Base-by-base conservation (phyloP, 2,888 invertebrate genomes). In the Stenodera caucasica region DNA sequence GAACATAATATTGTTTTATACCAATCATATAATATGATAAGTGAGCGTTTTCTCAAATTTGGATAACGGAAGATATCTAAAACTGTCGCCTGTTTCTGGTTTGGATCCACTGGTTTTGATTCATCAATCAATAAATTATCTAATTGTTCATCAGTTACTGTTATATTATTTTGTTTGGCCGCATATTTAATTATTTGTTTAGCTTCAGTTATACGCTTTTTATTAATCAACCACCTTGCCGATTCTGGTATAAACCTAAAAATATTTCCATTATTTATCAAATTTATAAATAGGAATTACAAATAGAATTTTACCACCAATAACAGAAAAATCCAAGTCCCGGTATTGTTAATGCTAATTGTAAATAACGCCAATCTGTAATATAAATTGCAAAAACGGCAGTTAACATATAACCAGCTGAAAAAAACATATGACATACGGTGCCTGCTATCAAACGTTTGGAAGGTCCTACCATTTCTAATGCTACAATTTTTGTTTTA, bases 11-110 rank as follows among this genome's bases (percentile, higher is more conserved):
- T 50, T 21, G 32, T 33, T 53, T 29, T 40, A 53, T 82, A 87
- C 91, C 91, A 91, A 75, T 88, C 88, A 75, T 88, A 89, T 78
- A 90, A 89, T 65, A 90, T 84, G 55, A 89, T 82, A n/a, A 88
- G 75, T 33, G 86, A 85, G 72, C 87, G 88, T 65, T 83, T 84
- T 60, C 87, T 81, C 50, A 90, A 80, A 73, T 87, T 88, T 1
- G 88, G 85, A 77, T 87, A 85, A 61, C 82, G 82, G 66, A 89
- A 84, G 12, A 88, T 80, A 75, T 88, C 87, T 33, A 75, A 58
- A 49, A 74, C 70, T 1, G 84, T 83, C 0, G 85, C 82, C 65
- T 81, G 78, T 61, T 76, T 80, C 37, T 71, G 74, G 29, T 67
- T 67, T 0, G 55, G 49, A 53, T 78, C 70, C 9, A 75, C 73